phyloP scores from a whole-genome alignment of 2,113 vertebrate genomes.

The Drymodes brunneopygia region DNA sequence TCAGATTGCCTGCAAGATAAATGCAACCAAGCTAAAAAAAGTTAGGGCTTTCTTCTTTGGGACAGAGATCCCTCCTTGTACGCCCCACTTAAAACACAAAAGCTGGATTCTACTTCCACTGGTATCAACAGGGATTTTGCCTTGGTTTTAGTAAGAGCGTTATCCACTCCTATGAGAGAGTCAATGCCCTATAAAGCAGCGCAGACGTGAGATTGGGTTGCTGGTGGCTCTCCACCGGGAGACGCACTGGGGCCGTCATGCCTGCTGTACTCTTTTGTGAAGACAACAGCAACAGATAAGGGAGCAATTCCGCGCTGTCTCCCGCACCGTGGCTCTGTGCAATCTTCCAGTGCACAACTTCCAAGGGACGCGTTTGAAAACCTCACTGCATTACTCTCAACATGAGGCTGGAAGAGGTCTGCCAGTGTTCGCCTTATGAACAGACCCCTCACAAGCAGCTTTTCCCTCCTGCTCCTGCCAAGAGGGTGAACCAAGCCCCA shows the following conservation, averaged over 20 bases:
- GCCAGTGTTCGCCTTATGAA: not conserved
- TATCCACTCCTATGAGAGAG: not conserved
- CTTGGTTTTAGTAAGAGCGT: not conserved
- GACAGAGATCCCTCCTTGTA: not conserved
- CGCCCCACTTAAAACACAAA: not conserved
- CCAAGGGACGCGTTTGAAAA: not conserved
- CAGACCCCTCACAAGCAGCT: not conserved
- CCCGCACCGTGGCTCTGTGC: fast-evolving
- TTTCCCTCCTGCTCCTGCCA: not conserved
- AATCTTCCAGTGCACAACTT: not conserved
- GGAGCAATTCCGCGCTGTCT: fast-evolving
- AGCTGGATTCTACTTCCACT: not conserved
- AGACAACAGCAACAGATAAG: constrained; percentile 12
- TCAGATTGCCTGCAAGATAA: not conserved
- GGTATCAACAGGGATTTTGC: not conserved
- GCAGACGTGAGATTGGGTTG: not conserved
- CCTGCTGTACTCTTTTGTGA: not conserved
- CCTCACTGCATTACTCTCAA: not conserved
- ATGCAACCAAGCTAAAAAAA: not conserved
- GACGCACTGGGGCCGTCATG: not conserved
- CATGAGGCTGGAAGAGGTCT: not conserved
- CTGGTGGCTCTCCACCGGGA: not conserved
- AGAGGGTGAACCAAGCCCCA: not conserved
- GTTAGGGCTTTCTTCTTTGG: not conserved
- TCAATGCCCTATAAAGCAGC: not conserved